Evolutionary conservation across 2,888 invertebrate genomes (phyloP), one percentile per base, ranked within the genome.

Genomic region (Graphium colonna): DNA sequence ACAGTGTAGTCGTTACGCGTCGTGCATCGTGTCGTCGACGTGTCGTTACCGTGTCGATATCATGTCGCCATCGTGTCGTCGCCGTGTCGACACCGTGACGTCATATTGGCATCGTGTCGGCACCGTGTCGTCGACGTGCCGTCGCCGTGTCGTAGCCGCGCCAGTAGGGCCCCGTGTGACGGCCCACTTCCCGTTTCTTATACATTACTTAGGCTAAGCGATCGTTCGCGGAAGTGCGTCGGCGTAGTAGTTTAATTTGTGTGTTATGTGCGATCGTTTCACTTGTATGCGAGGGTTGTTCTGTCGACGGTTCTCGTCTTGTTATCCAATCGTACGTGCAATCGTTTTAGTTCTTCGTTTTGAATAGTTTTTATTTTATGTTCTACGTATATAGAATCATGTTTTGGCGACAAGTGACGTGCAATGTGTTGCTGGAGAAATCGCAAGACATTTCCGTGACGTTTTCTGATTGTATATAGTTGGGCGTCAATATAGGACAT

Each of bases 121-220:
- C 9, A 33, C 33, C n/a, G n/a, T n/a, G n/a, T n/a, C n/a, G n/a
- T n/a, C n/a, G n/a, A n/a, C n/a, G n/a, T n/a, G n/a, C n/a, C n/a
- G n/a, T n/a, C n/a, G n/a, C n/a, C n/a, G n/a, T n/a, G n/a, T n/a
- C n/a, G n/a, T n/a, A n/a, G n/a, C n/a, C n/a, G n/a, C n/a, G n/a
- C n/a, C n/a, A n/a, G n/a, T n/a, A n/a, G n/a, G n/a, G n/a, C n/a
- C n/a, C n/a, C n/a, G n/a, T n/a, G n/a, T n/a, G n/a, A n/a, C n/a
- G n/a, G 80, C 79, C 73, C 67, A 79, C 75, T 80, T 82, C 83
- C 79, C 67, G 75, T 79, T 77, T 80, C 75, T 74, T 38, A 48
- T 41, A 77, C 64, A 70, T 33, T 75, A 77, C 62, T 62, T 73
- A 77, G 71, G 62, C 54, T 77, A 79, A 75, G 75, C 21, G 21